Conservation (phyloP, 2,797 vertebrate species). For the Champsocephalus gunnari region DNA sequence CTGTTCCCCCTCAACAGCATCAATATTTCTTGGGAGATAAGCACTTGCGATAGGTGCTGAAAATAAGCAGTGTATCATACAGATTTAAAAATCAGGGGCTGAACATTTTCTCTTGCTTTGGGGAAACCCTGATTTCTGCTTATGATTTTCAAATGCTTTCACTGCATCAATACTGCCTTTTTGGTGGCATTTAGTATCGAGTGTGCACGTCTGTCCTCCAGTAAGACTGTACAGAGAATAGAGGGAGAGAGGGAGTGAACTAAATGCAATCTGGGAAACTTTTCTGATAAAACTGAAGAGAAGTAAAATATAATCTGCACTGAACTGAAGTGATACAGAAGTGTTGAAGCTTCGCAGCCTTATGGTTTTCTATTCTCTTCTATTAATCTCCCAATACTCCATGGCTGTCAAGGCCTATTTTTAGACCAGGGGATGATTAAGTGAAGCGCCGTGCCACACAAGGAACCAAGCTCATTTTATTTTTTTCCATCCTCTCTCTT, state of each 20-base stretch:
- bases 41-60: slow-evolving; percentile 51
- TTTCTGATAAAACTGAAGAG: slow-evolving; percentile 42
- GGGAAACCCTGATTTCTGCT: slow-evolving; percentile 20
- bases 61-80: slow-evolving; percentile 45
- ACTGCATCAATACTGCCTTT: slow-evolving; percentile 27
- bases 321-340: slow-evolving; percentile 55
- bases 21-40: slow-evolving; percentile 65
- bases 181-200: slow-evolving; percentile 30
- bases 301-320: slow-evolving; percentile 61
- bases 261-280: slow-evolving; percentile 40
- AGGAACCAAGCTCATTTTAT: slow-evolving; percentile 78
- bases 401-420: slow-evolving; percentile 76
- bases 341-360: slow-evolving; percentile 62
- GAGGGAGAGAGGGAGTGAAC: not conserved
- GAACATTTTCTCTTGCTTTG: slow-evolving; percentile 34
- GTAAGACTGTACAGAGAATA: slow-evolving; percentile 5
- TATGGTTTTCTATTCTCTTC: slow-evolving; percentile 68
- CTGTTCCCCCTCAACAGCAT: slow-evolving; percentile 37
- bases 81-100: slow-evolving; percentile 49
- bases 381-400: slow-evolving; percentile 83
- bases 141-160: slow-evolving; percentile 18
- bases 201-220: slow-evolving; percentile 25
- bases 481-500: slow-evolving; percentile 53
- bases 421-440: slow-evolving; percentile 81
- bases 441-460: slow-evolving; percentile 76